Conservation (phyloP, 2,888 invertebrate genomes). For the Pyrochroa serraticornis region DNA sequence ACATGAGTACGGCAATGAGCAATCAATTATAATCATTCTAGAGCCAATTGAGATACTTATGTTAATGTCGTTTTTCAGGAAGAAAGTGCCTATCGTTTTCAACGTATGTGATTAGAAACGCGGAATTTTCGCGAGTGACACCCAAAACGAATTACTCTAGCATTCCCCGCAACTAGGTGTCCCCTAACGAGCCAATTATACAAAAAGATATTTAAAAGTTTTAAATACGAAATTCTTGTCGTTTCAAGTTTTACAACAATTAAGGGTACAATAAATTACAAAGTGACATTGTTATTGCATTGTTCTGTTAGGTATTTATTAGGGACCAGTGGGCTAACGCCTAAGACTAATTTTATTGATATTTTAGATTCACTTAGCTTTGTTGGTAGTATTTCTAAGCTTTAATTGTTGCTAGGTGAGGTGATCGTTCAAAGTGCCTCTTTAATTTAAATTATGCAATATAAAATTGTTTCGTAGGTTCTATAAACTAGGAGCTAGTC, state of each 20-base stretch:
- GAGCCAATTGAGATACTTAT: too few species aligned
- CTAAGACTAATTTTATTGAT: constrained; percentile 3
- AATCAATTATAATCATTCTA: too few species aligned
- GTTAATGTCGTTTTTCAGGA: too few species aligned
- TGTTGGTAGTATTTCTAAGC: constrained; percentile 5
- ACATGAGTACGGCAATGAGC: too few species aligned
- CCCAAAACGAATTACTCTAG: too few species aligned
- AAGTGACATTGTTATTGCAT: not conserved
- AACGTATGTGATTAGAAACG: too few species aligned
- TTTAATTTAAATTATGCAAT: not conserved
- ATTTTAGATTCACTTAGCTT: constrained; percentile 3
- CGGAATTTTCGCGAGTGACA: too few species aligned
- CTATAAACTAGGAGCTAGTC: not conserved
- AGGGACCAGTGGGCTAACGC: constrained; percentile 20
- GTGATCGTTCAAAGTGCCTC: not conserved
- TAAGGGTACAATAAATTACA: constrained; percentile 2
- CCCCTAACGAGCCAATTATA: too few species aligned
- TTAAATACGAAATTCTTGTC: too few species aligned
- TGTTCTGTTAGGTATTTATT: constrained; percentile 6
- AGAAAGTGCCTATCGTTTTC: too few species aligned
- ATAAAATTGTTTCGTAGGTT: not conserved
- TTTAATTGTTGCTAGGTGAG: constrained; percentile 18
- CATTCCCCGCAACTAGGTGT: too few species aligned
- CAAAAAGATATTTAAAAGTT: too few species aligned
- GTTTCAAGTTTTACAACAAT: not conserved